Evolutionary conservation across 2,113 vertebrate genomes (phyloP).

Genomic region (Salvelinus fontinalis): DNA sequence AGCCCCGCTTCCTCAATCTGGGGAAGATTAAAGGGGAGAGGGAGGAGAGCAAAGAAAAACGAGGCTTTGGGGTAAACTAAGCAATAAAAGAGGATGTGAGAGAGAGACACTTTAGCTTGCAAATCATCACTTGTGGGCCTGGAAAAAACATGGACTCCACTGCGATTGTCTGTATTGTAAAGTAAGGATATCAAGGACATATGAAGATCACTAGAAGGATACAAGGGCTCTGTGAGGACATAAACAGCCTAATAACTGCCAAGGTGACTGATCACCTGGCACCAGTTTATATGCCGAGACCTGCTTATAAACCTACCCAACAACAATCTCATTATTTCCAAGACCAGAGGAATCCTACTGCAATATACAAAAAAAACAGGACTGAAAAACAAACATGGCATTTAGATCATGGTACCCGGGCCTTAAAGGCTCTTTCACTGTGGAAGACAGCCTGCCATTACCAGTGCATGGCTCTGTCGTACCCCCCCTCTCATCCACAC

Average conservation of each 20-base stretch:
- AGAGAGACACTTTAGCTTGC: slow-evolving; percentile 19
- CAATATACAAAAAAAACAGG: neutral
- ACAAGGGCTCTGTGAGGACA: slow-evolving; percentile 4
- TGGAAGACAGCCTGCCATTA: neutral
- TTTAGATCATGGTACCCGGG: neutral
- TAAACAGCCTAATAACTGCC: neutral
- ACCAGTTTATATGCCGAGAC: neutral
- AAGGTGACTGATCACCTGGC: neutral
- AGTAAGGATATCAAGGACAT: neutral
- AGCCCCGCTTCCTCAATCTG: slow-evolving; percentile 26
- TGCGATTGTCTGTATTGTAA: slow-evolving; percentile 5
- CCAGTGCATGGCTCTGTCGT: neutral
- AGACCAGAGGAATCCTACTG: neutral
- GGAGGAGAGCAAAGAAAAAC: neutral
- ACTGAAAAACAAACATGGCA: neutral
- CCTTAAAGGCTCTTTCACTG: neutral
- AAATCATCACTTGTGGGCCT: slow-evolving; percentile 21
- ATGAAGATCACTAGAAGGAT: neutral
- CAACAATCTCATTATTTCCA: neutral
- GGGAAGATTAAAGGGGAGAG: slow-evolving; percentile 49
- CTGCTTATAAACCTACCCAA: too few species aligned
- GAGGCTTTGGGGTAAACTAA: neutral
- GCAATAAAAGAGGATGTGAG: slow-evolving; percentile 21
- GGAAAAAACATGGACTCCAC: slow-evolving; percentile 26
- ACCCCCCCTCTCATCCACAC: neutral